These are phyloP conservation scores for Potamilus streckersoni DNA, from an alignment of 1,140 invertebrate genomes.

Conservation along the genomic window DNA sequence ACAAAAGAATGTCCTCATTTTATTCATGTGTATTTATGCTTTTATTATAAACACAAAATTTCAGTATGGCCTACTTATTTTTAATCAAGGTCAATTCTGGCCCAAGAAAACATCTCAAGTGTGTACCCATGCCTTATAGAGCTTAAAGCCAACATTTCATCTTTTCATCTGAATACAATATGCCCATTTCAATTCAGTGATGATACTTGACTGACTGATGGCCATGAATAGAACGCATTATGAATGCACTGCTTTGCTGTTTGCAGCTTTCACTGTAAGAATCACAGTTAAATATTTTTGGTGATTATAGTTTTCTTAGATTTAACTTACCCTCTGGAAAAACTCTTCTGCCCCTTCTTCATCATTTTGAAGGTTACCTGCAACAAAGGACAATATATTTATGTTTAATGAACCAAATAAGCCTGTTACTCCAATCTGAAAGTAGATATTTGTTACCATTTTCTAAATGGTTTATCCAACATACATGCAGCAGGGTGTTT, in stretches of 20 bases:
- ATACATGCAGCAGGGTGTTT: too few relatives aligned
- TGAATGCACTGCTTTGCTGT: neutral
- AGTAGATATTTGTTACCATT: neutral
- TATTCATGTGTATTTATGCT: too few relatives aligned
- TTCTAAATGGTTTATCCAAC: too few relatives aligned
- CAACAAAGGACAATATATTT: constrained; percentile 15
- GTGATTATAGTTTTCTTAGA: neutral
- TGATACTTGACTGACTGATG: neutral
- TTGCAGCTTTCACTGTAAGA: neutral
- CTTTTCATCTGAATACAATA: neutral
- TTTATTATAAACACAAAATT: too few relatives aligned
- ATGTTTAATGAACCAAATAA: constrained; percentile 1
- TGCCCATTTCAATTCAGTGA: neutral
- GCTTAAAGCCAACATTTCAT: neutral
- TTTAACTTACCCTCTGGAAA: constrained; percentile 63
- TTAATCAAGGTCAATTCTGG: too few relatives aligned
- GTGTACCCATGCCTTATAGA: neutral
- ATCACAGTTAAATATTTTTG: neutral
- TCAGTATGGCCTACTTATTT: too few relatives aligned
- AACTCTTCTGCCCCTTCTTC: constrained; percentile 67
- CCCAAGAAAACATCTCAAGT: too few relatives aligned
- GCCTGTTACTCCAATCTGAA: constrained; percentile 4
- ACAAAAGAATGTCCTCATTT: too few relatives aligned
- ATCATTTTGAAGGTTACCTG: constrained; percentile 47
- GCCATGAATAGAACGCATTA: neutral